Base-by-base conservation (phyloP, 1,140 invertebrate genomes). In the Drosophila grimshawi region DNA sequence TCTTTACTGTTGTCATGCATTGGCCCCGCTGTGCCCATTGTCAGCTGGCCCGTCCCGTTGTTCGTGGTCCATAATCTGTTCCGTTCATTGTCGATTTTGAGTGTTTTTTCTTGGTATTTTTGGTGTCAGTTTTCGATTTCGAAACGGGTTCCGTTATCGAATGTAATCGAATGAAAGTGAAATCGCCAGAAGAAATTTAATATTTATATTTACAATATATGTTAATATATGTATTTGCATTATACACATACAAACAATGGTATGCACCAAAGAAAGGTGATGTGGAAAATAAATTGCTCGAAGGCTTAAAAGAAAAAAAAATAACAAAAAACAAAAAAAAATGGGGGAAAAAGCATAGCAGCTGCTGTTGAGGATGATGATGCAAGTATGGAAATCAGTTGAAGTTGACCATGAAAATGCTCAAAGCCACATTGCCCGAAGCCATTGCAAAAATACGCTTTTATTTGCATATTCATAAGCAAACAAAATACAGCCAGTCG, bases 391-490 rank as follows among this genome's bases (percentile, higher is more conserved):
- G 55, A 71, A 85, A 80, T 41, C 51, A 76, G 70, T 7, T 73
- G 78, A 67, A 57, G 70, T 71, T 83, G 80, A 83, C 83, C 80
- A 80, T 86, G 82, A 86, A 86, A 81, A 70, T 62, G 71, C 64
- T 77, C 27, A 76, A 76, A 71, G 61, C 39, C 72, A 69, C 70
- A 68, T 33, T 35, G 69, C 68, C 43, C 32, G 32, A 37, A 61
- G 71, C 41, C 7, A 30, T 11, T 57, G 64, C 69, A 68, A 69
- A 81, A 69, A 72, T 69, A 52, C 41, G 57, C 45, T 39, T 33
- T 55, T 57, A 83, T 83, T 85, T 83, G 81, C 81, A 83, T 83
- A 85, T 83, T 83, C 73, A 83, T 85, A 85, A 83, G 66, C 79
- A 77, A 60, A 69, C 19, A 19, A 46, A 11, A 55, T 10, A 43